These are phyloP conservation scores for Trachelipus rathkii DNA, from an alignment of 1,140 invertebrate genomes.

Conservation along the genomic window DNA sequence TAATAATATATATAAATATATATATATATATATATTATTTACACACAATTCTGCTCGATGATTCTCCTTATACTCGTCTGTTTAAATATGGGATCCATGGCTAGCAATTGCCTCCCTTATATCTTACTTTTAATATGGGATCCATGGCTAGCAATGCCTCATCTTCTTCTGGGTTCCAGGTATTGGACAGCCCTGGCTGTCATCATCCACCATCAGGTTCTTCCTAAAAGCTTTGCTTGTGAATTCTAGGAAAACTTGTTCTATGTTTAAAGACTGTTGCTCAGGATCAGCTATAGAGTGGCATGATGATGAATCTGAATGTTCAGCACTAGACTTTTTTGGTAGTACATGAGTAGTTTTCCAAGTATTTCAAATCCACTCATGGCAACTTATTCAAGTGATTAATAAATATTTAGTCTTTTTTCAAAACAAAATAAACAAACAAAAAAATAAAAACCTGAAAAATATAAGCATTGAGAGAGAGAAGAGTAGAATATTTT, in stretches of 20 bases:
- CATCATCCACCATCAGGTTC: conserved; percentile 61
- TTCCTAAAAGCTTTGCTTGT: conserved; percentile 39
- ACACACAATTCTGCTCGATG: too few relatives aligned
- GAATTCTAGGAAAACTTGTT: conserved; percentile 42
- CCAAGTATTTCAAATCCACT: conserved; percentile 1
- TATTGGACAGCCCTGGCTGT: conserved; percentile 65
- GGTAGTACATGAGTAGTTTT: background rate
- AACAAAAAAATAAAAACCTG: too few relatives aligned
- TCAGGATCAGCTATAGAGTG: background rate
- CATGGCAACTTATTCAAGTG: background rate
- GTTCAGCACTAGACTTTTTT: background rate
- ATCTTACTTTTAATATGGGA: background rate
- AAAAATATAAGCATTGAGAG: too few relatives aligned
- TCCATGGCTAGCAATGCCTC: conserved; percentile 49
- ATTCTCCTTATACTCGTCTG: too few relatives aligned
- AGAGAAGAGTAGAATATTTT: too few relatives aligned
- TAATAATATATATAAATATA: too few relatives aligned
- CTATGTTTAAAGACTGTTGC: background rate
- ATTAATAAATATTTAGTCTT: too few relatives aligned
- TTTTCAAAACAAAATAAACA: too few relatives aligned
- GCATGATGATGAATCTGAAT: background rate
- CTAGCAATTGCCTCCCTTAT: too few relatives aligned
- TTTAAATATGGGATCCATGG: too few relatives aligned
- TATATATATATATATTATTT: too few relatives aligned
- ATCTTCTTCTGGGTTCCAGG: conserved; percentile 81